A percentile compares a stretch with the other conserved stretches of the same genome.
These are phyloP conservation scores for Catharus bicknelli DNA, from an alignment of 2,113 vertebrate species.

Conservation along the genomic window DNA sequence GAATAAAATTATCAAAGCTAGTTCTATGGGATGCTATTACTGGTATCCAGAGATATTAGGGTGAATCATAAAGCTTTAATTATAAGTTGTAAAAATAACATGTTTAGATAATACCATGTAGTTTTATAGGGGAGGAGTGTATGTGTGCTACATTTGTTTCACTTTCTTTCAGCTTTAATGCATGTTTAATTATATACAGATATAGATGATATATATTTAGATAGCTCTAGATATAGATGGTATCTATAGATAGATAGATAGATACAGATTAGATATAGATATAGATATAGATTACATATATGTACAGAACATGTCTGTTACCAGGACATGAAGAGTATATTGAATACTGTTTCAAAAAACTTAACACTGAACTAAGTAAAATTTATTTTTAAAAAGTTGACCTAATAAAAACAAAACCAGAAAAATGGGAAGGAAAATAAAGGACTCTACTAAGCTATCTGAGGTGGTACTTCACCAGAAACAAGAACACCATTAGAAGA, in stretches of 20 bases:
- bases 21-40: not conserved
- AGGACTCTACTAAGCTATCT: not conserved
- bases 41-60: not conserved
- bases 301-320: not conserved
- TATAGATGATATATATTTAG: not conserved
- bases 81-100: not conserved
- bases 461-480: not conserved
- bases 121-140: rapidly evolving
- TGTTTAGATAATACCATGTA: not conserved
- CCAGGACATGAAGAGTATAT: not conserved
- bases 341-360: not conserved
- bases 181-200: not conserved
- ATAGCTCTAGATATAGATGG: not conserved
- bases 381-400: rapidly evolving
- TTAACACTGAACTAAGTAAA: not conserved
- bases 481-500: not conserved
- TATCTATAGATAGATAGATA: not conserved
- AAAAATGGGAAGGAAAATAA: not conserved
- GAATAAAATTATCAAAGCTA: not conserved
- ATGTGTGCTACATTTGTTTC: not conserved
- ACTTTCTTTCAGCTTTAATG: not conserved
- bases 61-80: not conserved
- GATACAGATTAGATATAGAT: not conserved
- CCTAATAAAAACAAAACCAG: not conserved
- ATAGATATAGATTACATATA: not conserved